Evolutionary conservation across 2,113 vertebrate species (phyloP), one percentile per base, ranked within the genome.

Genomic region (Leiothrix lutea): DNA sequence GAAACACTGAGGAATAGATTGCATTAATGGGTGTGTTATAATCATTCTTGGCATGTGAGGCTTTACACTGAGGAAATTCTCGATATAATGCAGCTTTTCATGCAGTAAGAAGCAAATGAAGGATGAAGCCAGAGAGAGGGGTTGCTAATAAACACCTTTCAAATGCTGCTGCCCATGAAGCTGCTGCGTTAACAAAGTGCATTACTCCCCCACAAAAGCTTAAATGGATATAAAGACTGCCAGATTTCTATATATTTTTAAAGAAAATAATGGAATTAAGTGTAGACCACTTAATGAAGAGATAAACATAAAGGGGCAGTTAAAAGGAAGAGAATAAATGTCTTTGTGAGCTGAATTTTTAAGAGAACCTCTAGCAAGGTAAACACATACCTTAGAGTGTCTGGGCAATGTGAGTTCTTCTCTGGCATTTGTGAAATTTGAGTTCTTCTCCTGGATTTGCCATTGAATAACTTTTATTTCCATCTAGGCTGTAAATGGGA

Each of bases 131-230:
- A 67, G 36, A 44, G 40, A 51, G 24, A 57, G 48, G 67, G 10
- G 35, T 38, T 71, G n/a, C 61, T 84, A 86, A 81, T 61, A 89
- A 88, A 86, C 35, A 81, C 31, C 28, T 87, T 87, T 89, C 35
- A 92, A 91, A 61, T n/a, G n/a, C 8, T 90, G 38, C 48, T 92
- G 35, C 35, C 40, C 5, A 40, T 50, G 80, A 83, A 67, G 35
- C 47, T 92, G 88, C 57, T 81, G n/a, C 65, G 51, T 3, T 81
- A 92, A 74, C 64, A 81, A 86, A 64, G 40, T 26, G 5, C 31
- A 72, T 92, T 84, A 16, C 26, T 53, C 35, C 16, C 29, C 69
- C 33, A 69, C 14, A 58, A 66, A 61, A 88, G 23, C 44, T 24
- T 44, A 62, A 29, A 67, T n/a, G 24, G 25, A 40, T 86, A 23